Percentiles rank a stretch among this genome's conserved stretches.
Conservation (phyloP, 2,113 vertebrate genomes). For the Phalacrocorax carbo region DNA sequence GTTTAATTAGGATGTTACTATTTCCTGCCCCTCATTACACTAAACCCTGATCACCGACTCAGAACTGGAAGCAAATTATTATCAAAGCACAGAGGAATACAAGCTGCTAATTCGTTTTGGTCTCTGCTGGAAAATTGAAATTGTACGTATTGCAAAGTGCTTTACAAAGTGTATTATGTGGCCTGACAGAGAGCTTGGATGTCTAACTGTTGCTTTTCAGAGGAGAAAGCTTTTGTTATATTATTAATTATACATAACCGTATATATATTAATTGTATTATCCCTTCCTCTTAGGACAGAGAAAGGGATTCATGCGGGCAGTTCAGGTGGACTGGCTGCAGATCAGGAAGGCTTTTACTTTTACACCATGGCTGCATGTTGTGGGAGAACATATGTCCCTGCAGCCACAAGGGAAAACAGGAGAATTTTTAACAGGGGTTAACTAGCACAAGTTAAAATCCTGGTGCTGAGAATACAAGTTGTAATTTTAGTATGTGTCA, state of each 20-base stretch:
- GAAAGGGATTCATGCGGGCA: not conserved
- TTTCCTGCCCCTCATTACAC: conserved; percentile 38
- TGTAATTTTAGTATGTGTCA: not conserved
- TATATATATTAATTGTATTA: not conserved
- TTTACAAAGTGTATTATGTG: not conserved
- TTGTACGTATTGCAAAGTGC: not conserved
- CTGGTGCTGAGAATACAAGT: not conserved
- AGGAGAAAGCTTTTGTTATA: not conserved
- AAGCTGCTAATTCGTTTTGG: conserved; percentile 32
- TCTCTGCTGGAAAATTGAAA: conserved; percentile 34
- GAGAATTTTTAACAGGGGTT: not conserved
- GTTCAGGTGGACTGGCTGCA: not conserved
- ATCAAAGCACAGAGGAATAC: conserved; percentile 12
- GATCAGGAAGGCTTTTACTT: not conserved
- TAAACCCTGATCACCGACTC: not conserved
- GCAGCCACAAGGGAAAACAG: not conserved
- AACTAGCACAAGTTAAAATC: not conserved
- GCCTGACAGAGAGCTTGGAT: not conserved
- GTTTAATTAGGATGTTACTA: conserved; percentile 23
- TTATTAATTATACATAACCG: not conserved
- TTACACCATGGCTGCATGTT: not conserved
- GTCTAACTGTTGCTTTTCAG: not conserved
- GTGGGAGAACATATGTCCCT: not conserved
- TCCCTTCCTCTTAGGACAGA: not conserved
- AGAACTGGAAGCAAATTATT: conserved; percentile 27